Evolutionary conservation across 2,797 vertebrate genomes (phyloP), one percentile per base, ranked within the genome.

Genomic region (Iguana delicatissima): DNA sequence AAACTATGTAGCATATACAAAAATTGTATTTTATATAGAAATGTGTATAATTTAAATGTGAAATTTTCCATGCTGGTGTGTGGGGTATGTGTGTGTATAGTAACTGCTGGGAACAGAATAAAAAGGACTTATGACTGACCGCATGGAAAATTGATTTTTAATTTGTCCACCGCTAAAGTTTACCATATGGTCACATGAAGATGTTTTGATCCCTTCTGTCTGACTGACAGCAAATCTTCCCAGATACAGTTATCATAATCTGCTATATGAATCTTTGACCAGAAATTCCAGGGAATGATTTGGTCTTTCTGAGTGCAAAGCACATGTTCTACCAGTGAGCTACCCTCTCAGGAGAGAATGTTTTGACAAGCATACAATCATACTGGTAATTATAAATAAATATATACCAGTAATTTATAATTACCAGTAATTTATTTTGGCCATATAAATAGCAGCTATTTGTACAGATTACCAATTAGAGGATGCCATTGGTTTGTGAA

Each of bases 401-500:
- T 69, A 69, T 69, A 69, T 69, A 62, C 29, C 29, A 32, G 2
- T 69, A 79, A 79, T 50, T 79, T 26, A 46, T 46, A 50, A 79
- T 29, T 79, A 50, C 42, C n/a, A 94, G 92, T 35, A 16, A 93
- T 69, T 69, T 69, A 69, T 69, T 13, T 29, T 69, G 29, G 9
- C 29, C 67, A 32, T 24, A 69, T 69, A 32, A 69, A 69, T 69
- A 91, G 13, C 32, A 91, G 1, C 93, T 89, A 92, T 29, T 74
- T 26, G 10, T 77, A 7, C 38, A 86, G 12, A 42, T 52, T 52
- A 91, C n/a, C 2, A 89, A n/a, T n/a, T 92, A 83, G 46, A 89
- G 13, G 13, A 77, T 90, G 52, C 1, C 38, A 81, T 42, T 64
- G 73, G 22, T 86, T 95, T 95, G 82, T 69, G 91, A 89, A 42